A percentile compares a stretch with the other conserved stretches of the same genome.
phyloP scores from a whole-genome alignment of 2,113 vertebrate species.

The Callorhinus ursinus region DNA sequence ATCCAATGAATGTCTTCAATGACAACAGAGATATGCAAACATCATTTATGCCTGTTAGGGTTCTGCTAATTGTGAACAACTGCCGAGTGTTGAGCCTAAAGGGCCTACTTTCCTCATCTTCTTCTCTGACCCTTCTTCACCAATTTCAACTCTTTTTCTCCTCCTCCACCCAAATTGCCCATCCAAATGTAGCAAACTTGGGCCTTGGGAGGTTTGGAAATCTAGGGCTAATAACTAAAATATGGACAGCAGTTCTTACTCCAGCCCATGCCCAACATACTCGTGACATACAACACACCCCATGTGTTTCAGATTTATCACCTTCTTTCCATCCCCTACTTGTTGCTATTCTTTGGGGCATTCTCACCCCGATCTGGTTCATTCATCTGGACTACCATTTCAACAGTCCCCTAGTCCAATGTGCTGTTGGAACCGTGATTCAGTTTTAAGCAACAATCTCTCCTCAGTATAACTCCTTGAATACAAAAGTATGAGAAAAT shows the following conservation, averaged over 20 bases:
- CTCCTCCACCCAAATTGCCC: not conserved
- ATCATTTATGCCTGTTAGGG: not conserved
- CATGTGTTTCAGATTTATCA: not conserved
- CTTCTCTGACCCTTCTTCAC: not conserved
- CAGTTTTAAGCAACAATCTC: not conserved
- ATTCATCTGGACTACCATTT: not conserved
- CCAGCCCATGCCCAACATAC: not conserved
- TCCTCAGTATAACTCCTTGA: not conserved
- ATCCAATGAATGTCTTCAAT: not conserved
- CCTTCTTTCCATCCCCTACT: not conserved
- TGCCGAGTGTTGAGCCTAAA: not conserved
- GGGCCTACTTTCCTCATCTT: not conserved
- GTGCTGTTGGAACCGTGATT: not conserved
- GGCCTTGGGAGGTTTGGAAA: not conserved
- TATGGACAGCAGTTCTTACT: not conserved
- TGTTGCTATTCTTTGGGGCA: not conserved
- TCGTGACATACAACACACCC: not conserved
- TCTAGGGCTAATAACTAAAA: not conserved
- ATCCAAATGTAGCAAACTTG: not conserved
- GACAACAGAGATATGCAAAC: not conserved
- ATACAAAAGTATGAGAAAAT: not conserved
- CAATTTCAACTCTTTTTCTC: not conserved
- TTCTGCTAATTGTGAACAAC: not conserved
- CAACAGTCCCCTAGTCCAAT: rapidly evolving
- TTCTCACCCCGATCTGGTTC: not conserved